Base-by-base conservation (phyloP, 2,888 invertebrate species). In the Ormyrus pomaceus region DNA sequence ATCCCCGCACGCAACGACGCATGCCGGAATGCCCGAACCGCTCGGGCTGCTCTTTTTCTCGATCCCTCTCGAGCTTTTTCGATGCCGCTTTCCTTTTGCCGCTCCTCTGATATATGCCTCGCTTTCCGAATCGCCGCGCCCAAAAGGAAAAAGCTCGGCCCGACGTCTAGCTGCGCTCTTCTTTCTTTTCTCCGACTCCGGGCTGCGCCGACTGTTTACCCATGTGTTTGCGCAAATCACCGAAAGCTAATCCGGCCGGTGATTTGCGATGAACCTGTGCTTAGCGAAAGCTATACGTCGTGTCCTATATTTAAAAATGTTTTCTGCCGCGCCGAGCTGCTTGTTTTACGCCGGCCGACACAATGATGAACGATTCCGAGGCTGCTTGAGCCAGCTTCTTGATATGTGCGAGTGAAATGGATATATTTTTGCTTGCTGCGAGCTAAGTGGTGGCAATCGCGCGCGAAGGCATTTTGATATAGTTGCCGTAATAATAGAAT, bases 1-100 rank as follows among this genome's bases (percentile, higher is more conserved):
- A 51, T 78, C 62, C 62, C 34, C 86, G 84, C 82, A 80, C 77
- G 83, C 84, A 85, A 87, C 84, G 84, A 85, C 82, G 84, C 86
- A 82, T 85, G 84, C 82, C 83, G 80, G 84, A 81, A 77, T 75
- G 64, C 64, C 59, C 62, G 53, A 48, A 45, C 66, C 34, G 51
- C 50, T 58, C 46, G 0, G 4, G 13, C 61, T 62, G 55, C 45
- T 65, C 46, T 55, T 56, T 70, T 55, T 69, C 45, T 51, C 34
- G 62, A 34, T 34, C 80, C 73, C 58, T 34, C 34, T 34, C 34
- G 34, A 34, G 34, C 34, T 34, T 34, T 34, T 34, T 34, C 34
- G 50, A 48, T n/a, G n/a, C 50, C 45, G n/a, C 50, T 2, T 5
- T 2, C 6, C 65, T 46, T 45, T 46, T 45, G n/a, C 8, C 51